Conservation (phyloP, 2,113 vertebrate genomes). For the Pachyramphus minor region DNA sequence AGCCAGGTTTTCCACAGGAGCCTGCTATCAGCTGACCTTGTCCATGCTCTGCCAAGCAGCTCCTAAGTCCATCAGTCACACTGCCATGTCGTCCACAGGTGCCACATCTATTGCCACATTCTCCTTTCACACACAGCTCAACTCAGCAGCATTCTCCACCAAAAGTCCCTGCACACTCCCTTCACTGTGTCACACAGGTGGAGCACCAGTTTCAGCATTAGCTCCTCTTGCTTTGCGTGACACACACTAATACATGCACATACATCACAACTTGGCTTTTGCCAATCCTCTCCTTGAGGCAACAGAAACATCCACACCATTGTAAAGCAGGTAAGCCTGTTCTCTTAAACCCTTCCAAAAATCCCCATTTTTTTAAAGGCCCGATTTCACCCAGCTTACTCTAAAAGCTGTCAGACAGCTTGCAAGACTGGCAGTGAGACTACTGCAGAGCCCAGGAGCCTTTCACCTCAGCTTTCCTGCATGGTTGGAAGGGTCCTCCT, state of each 20-base stretch:
- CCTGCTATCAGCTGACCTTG: not conserved
- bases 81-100: accelerated
- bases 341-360: not conserved
- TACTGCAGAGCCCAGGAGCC: not conserved
- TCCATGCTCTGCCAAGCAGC: not conserved
- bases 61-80: not conserved
- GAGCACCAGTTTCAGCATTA: not conserved
- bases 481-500: not conserved
- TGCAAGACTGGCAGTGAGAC: not conserved
- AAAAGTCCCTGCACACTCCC: not conserved
- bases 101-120: accelerated
- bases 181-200: accelerated
- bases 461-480: not conserved
- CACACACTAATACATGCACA: not conserved
- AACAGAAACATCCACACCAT: accelerated
- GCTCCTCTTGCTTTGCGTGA: not conserved
- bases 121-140: accelerated
- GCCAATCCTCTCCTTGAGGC: not conserved
- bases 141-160: not conserved
- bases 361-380: accelerated
- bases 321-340: not conserved
- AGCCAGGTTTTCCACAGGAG: not conserved
- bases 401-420: not conserved
- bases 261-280: not conserved
- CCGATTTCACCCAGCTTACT: not conserved